Evolutionary conservation across 64 coral and sea anemone genomes (phyloP).

Genomic region (Montipora efflorescens): DNA sequence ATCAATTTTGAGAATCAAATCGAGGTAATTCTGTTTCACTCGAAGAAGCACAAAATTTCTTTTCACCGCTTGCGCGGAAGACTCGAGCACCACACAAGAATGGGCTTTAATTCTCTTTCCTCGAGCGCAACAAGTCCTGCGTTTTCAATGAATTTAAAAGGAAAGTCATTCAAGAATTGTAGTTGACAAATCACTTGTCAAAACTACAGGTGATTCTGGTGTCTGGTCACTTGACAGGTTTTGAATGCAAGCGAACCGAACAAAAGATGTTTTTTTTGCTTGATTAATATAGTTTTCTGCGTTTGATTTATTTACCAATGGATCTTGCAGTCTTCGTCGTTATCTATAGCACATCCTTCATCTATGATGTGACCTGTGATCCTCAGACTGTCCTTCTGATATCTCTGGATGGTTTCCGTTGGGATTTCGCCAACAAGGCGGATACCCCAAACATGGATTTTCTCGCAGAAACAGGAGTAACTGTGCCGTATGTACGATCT

Average conservation of each 20-base stretch:
- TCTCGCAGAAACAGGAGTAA: conserved; percentile 70
- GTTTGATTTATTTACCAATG: not conserved
- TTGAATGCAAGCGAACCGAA: not conserved
- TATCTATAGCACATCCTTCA: not conserved
- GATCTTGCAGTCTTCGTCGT: not conserved
- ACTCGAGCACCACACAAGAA: not conserved
- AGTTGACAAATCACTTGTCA: not conserved
- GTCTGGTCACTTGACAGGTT: not conserved
- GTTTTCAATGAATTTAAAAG: not conserved
- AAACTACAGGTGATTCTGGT: conserved; percentile 24
- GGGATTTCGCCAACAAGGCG: conserved; percentile 81
- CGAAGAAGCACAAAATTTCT: too few relatives aligned
- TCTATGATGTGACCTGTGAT: not conserved
- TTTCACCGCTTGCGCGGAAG: too few relatives aligned
- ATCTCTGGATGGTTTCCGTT: conserved; percentile 93
- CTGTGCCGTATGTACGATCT: conserved; percentile 68
- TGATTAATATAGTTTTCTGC: not conserved
- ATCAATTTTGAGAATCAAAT: too few relatives aligned
- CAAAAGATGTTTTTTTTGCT: not conserved
- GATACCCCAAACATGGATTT: conserved; percentile 82
- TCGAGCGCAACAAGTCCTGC: not conserved
- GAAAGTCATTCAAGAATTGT: not conserved
- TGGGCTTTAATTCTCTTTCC: not conserved
- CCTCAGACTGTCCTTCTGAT: conserved; percentile 67
- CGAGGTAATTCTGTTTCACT: too few relatives aligned